These are phyloP conservation scores for Caenorhabditis imperialis DNA, from an alignment of 2,888 invertebrate species.

Conservation along the genomic window DNA sequence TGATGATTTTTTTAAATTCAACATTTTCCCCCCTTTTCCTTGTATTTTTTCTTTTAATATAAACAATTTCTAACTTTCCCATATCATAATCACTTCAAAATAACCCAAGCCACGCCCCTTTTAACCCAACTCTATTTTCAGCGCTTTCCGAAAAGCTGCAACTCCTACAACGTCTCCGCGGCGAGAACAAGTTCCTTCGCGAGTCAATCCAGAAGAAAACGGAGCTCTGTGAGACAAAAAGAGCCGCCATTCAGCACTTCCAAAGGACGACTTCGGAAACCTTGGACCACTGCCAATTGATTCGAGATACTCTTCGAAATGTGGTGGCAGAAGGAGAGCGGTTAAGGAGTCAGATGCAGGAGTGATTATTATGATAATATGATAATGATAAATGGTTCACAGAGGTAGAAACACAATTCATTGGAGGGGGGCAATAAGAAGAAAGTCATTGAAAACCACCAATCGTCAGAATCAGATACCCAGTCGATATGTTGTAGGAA, in stretches of 20 bases:
- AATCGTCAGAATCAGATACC: neutral
- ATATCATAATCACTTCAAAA: too few relatives aligned
- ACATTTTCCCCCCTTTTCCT: too few relatives aligned
- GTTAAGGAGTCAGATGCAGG: neutral
- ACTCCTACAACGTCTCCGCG: constrained; percentile 39
- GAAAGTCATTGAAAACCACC: neutral
- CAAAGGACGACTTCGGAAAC: constrained; percentile 5
- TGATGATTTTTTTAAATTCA: too few relatives aligned
- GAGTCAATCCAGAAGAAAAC: constrained; percentile 40
- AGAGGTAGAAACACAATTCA: neutral
- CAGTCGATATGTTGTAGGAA: neutral
- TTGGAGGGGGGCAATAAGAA: constrained; percentile 2
- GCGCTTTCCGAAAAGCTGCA: constrained; percentile 32
- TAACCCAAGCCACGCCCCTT: too few relatives aligned
- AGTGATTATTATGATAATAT: too few relatives aligned
- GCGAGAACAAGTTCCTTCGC: constrained; percentile 47
- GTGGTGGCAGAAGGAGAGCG: constrained; percentile 7
- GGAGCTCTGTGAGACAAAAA: neutral
- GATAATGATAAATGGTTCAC: neutral
- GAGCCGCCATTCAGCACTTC: constrained; percentile 1
- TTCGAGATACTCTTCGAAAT: constrained; percentile 1
- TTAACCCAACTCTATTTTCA: constrained; percentile 14
- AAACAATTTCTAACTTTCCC: too few relatives aligned
- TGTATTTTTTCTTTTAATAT: too few relatives aligned
- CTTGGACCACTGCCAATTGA: neutral